phyloP scores from a whole-genome alignment of 2,888 invertebrate species.

The Sepioteuthis lessoniana region DNA sequence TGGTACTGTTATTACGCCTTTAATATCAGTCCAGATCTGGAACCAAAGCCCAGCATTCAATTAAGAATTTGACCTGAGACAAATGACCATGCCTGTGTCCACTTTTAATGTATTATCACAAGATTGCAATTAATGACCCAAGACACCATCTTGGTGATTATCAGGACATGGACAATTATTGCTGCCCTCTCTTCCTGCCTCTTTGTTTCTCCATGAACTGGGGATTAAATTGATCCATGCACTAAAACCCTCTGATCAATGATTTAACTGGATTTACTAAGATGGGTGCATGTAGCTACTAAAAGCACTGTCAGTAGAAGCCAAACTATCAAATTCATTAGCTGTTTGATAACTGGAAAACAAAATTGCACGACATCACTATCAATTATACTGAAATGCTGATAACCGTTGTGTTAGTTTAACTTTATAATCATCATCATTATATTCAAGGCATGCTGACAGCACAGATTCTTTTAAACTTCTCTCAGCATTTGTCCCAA shows the following conservation, averaged over 20 bases:
- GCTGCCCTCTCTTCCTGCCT: not conserved
- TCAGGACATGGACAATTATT: not conserved
- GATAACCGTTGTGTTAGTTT: too few species aligned
- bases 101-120: not conserved
- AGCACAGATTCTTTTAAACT: too few species aligned
- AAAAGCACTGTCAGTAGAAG: not conserved
- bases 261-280: not conserved
- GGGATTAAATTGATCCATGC: not conserved
- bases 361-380: not conserved
- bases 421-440: too few species aligned
- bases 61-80: slow-evolving; percentile 18
- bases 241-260: slow-evolving; percentile 6
- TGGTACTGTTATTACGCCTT: not conserved
- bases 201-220: not conserved
- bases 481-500: too few species aligned
- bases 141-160: not conserved
- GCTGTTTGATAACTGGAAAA: too few species aligned
- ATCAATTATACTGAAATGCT: not conserved
- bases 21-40: not conserved
- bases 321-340: not conserved
- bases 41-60: not conserved
- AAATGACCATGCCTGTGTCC: not conserved
- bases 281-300: not conserved
- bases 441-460: too few species aligned
- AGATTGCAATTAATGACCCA: slow-evolving; percentile 20